Evolutionary conservation across 2,888 invertebrate genomes (phyloP), one percentile per base, ranked within the genome.

Genomic region (Priapulus caudatus): DNA sequence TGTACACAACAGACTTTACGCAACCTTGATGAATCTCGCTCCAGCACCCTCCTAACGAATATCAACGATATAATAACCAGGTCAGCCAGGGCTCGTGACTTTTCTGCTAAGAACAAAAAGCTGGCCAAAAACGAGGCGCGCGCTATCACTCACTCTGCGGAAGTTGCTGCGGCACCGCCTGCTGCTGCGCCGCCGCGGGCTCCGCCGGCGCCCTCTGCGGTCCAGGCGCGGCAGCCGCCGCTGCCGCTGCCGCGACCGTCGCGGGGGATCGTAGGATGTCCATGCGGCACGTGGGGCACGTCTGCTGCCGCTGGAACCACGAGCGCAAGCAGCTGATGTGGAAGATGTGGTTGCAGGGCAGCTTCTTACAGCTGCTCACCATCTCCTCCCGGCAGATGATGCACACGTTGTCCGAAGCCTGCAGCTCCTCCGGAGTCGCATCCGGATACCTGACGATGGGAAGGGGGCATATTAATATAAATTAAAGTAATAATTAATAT

Each of bases 301-400:
- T 98, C 75, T 99, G 98, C 71, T 99, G 98, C 4, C 98, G 81
- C 75, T 98, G 98, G 75, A 99, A 99, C 98, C 98, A 99, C 43
- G 93, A 91, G 48, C 97, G 82, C 52, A 98, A 78, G 72, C 98
- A 98, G 51, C 88, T 86, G 46, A 93, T 88, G 74, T 99, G 98
- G 78, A 99, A 98, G 65, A 99, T 97, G 72, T 99, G 98, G 71
- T 92, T 92, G 75, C 98, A 99, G 0, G 98, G 97, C 58, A 99
- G 74, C 69, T 95, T 97, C 74, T 99, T 98, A 43, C 93, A 85
- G 49, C 81, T 82, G 58, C 77, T 74, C 52, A 78, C 77, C 85
- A 86, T 86, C 68, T 86, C 85, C 70, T 86, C 85, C 16, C 95
- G 80, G 70, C 98, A 99, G 64, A 99, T 99, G 64, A 99, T 98